Evolutionary conservation across 1,140 invertebrate species (phyloP), one percentile per base, ranked within the genome.

Genomic region (Mylabris phalerata): DNA sequence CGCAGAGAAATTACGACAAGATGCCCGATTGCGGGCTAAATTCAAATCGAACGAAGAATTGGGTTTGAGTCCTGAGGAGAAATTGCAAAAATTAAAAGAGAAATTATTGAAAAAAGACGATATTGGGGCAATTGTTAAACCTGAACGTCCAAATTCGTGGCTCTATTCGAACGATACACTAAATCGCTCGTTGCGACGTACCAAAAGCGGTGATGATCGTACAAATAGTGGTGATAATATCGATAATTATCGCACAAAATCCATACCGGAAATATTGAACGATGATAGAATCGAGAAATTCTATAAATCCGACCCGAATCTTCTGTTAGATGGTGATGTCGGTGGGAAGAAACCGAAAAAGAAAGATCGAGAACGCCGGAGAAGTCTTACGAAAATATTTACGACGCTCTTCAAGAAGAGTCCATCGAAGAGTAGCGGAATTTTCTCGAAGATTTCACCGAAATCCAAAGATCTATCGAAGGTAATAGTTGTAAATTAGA

Each of bases 351-450:
- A 66, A 67, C 9, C 77, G 76, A 62, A 78, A 77, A 59, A 80
- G 80, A 48, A 82, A 69, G 86, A 89, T 70, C 79, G 82, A 0
- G 87, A 89, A 60, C 78, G 89, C 56, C 76, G 88, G 44, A 88
- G 88, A 68, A 90, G 89, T 71, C 85, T 92, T 42, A 92, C 92
- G 61, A 89, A 90, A 76, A 84, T 89, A 46, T 84, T 92, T 44
- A 87, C 88, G 2, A 89, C 87, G 71, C 88, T 92, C 68, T 89
- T 92, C 65, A 85, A 84, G 64, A 83, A 81, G 61, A 76, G 60
- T 54, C 32, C 32, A 3, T 19, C 19, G 32, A 32, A 67, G 43
- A 71, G 9, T 11, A 3, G 47, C 67, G 61, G 79, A 80, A 59
- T 81, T 81, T 76, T 81, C 26, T 83, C 80, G 25, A 80, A 80